Conservation (phyloP, 2,888 invertebrate genomes). For the Drosophila pseudotakahashii region DNA sequence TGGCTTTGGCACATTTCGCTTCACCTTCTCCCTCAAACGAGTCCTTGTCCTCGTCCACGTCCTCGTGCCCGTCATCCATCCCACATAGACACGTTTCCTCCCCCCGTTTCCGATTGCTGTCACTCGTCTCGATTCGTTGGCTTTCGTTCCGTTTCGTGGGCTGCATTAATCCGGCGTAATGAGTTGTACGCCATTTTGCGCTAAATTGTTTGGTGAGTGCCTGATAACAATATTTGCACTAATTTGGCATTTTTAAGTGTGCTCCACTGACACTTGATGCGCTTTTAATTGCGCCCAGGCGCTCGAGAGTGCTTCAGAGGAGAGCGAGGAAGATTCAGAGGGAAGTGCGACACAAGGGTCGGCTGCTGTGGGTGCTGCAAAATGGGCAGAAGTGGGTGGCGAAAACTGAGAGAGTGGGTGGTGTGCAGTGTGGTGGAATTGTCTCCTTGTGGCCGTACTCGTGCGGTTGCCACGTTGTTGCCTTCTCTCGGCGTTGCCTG, state of each 20-base stretch:
- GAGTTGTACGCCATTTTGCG: constrained; percentile 83
- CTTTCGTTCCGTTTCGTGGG: constrained; percentile 30
- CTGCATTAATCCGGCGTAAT: constrained; percentile 82
- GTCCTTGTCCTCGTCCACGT: too few relatives aligned
- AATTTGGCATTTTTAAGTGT: constrained; percentile 84
- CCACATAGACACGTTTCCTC: neutral
- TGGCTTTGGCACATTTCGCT: constrained; percentile 23
- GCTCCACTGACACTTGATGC: constrained; percentile 83
- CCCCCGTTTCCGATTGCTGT: neutral
- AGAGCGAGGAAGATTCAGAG: constrained; percentile 14
- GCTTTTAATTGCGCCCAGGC: constrained; percentile 83
- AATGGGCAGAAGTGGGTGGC: neutral
- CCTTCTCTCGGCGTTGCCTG: constrained; percentile 30
- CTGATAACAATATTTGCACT: constrained; percentile 83
- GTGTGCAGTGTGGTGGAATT: neutral
- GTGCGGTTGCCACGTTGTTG: constrained; percentile 67
- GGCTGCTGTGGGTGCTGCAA: constrained; percentile 16
- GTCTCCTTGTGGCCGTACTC: constrained; percentile 47
- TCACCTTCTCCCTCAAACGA: neutral
- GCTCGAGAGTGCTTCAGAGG: constrained; percentile 71
- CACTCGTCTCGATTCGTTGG: constrained; percentile 8
- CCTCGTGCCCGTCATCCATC: neutral
- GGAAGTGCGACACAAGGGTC: constrained; percentile 19
- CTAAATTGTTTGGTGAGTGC: constrained; percentile 82
- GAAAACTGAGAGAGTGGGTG: neutral